phyloP scores from a whole-genome alignment of 2,888 invertebrate genomes.

The Drosophila emarginata region DNA sequence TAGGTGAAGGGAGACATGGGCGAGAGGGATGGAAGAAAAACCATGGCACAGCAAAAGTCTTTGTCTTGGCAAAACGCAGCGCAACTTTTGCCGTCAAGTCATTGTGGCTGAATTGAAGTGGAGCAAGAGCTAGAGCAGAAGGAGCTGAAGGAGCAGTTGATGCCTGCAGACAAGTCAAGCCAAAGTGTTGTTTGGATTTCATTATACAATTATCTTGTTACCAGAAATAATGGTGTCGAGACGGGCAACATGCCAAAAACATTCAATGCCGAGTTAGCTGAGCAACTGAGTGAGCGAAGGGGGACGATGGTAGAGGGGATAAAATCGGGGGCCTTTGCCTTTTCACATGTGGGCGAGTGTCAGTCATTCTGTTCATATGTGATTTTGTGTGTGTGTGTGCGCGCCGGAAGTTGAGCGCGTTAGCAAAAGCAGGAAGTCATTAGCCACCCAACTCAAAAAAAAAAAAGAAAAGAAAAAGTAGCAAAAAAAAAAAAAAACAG shows the following conservation, averaged over 20 bases:
- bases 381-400: slow-evolving; percentile 23
- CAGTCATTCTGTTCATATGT: slow-evolving; percentile 20
- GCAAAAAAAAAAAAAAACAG: slow-evolving; percentile 30
- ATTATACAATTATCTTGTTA: slow-evolving; percentile 80
- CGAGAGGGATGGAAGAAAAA: not conserved
- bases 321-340: not conserved
- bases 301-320: too few relatives aligned
- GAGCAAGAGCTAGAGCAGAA: slow-evolving; percentile 6
- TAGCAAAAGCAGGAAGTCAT: slow-evolving; percentile 74
- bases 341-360: slow-evolving; percentile 42
- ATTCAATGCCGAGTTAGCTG: slow-evolving; percentile 64
- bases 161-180: slow-evolving; percentile 49
- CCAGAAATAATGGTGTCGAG: slow-evolving; percentile 77
- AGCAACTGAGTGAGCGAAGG: not conserved
- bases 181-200: slow-evolving; percentile 78
- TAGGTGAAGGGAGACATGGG: not conserved
- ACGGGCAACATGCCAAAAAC: slow-evolving; percentile 78
- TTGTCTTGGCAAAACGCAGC: slow-evolving; percentile 55
- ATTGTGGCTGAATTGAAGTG: slow-evolving; percentile 53
- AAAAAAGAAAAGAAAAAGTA: not conserved
- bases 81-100: slow-evolving; percentile 74
- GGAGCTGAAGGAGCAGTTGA: slow-evolving; percentile 11
- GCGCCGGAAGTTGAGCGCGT: slow-evolving; percentile 63
- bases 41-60: slow-evolving; percentile 31
- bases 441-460: slow-evolving; percentile 46